Base-by-base conservation (phyloP, 2,113 vertebrate species). In the Lepus americanus region DNA sequence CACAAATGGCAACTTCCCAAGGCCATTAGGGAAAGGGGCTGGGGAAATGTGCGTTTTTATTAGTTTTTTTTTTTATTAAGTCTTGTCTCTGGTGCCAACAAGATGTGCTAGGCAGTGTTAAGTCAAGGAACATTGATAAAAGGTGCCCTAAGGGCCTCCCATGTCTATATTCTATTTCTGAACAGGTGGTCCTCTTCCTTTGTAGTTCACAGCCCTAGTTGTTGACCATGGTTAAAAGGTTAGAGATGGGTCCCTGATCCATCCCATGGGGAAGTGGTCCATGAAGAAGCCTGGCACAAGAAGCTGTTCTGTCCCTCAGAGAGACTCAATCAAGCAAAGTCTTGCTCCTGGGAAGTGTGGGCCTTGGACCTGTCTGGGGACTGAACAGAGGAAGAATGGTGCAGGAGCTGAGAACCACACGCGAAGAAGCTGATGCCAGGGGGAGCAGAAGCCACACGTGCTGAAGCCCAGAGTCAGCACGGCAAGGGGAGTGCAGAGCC, bases 1-100 rank as follows among this genome's bases (percentile, higher is more conserved):
- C 80, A 89, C 44, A 95, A 95, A 95, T 70, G 64, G 85, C 27
- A 70, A 90, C 59, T 87, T 96, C 80, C 74, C 69, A 89, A 81
- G 74, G 79, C 72, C 76, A 78, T 88, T 92, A 95, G 91, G 76
- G 66, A 96, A 81, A 90, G 20, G 6, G 7, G 9, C 19, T 44
- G 67, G 49, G 53, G 61, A 92, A 73, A 73, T 9, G 9, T 9
- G 86, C 17, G 74, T 23, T 90, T 64, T 39, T 27, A 1, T 23
- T 17, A 11, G 17, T 25, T 87, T n/a, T 36, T 89, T 94, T 88
- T 83, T 85, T 85, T 94, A 89, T 89, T 69, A 95, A 90, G 20
- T 64, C 39, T 90, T 64, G 25, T 17, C 20, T 85, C 33, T n/a
- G 55, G 3, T 78, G 88, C 51, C 77, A 90, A 73, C 2, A 31